Base-by-base conservation (phyloP, 2,113 vertebrate genomes). In the Takifugu flavidus region DNA sequence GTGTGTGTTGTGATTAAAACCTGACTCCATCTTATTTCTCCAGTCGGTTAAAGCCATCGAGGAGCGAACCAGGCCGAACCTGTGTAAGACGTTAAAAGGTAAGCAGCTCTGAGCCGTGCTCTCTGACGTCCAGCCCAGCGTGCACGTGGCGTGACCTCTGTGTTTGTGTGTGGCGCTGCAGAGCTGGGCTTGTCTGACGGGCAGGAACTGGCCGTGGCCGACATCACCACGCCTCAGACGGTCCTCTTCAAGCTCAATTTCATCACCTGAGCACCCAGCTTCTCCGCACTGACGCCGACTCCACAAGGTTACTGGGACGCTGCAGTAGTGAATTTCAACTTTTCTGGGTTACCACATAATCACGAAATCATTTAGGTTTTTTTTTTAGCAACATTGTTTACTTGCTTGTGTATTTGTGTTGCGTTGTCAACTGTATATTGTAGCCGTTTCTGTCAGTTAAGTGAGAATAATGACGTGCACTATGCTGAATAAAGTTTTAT, bases 21-120 rank as follows among this genome's bases (percentile, higher is more conserved):
- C 53, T 29, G 68, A 51, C 15, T 13, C 13, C 2, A n/a, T 52
- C 52, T 47, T 27, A 56, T 47, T 47, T 39, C 82, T 74, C 12
- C 71, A 89, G 88, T 84, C 86, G 6, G 90, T 95, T 57, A 92
- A 93, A 59, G 95, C 94, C 56, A 95, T 95, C 74, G 95, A 98
- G 91, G 95, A 98, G 85, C 89, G 94, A 84, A 98, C 95, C 53
- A 92, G 95, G 62, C 94, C 95, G 55, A 98, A 98, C 87, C 94
- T 98, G 83, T 95, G 95, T 82, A 98, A 95, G 86, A 98, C 95
- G n/a, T 76, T 98, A 78, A 94, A 95, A 95, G 95, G 95, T 97
- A 77, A 65, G 4, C 11, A n/a, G 14, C 12, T 47, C 45, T 49
- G 25, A 46, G 45, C 12, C 55, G 44, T 6, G 42, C 11, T 39